Conservation (phyloP, 2,888 invertebrate genomes). For the Mesoligia furuncula region DNA sequence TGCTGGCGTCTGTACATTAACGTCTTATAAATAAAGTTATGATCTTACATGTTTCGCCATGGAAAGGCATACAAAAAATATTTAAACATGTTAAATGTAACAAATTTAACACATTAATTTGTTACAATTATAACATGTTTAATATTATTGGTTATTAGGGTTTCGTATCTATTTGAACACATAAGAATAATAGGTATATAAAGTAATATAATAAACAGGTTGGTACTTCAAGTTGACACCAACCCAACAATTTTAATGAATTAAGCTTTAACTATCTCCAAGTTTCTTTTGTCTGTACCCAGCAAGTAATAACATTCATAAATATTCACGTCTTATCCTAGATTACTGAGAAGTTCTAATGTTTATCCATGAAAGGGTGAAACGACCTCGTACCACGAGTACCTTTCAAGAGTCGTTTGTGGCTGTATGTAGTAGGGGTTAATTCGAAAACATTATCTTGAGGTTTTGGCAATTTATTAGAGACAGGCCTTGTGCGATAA, state of each 20-base stretch:
- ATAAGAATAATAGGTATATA: too few species aligned
- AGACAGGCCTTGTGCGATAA: conserved; percentile 1
- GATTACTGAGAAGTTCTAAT: conserved; percentile 56
- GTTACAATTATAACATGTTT: too few species aligned
- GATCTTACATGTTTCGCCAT: too few species aligned
- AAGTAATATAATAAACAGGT: neutral
- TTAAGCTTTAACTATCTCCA: conserved; percentile 1
- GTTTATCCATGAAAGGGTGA: conserved; percentile 57
- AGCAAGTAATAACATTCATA: conserved; percentile 49
- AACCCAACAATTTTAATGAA: conserved; percentile 10
- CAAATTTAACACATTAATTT: too few species aligned
- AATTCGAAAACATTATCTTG: conserved; percentile 48
- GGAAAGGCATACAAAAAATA: too few species aligned
- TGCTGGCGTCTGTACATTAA: too few species aligned
- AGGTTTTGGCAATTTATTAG: conserved; percentile 41
- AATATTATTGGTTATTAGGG: too few species aligned
- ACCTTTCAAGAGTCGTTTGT: conserved; percentile 45
- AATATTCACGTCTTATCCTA: conserved; percentile 57
- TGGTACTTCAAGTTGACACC: conserved; percentile 5
- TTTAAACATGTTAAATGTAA: too few species aligned
- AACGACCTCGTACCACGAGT: conserved; percentile 37
- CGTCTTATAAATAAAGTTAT: too few species aligned
- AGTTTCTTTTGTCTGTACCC: conserved; percentile 33
- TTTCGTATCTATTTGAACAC: too few species aligned
- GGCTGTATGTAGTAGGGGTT: conserved; percentile 38